Evolutionary conservation across 2,113 vertebrate species (phyloP).

Genomic region (Mystacornis crossleyi): DNA sequence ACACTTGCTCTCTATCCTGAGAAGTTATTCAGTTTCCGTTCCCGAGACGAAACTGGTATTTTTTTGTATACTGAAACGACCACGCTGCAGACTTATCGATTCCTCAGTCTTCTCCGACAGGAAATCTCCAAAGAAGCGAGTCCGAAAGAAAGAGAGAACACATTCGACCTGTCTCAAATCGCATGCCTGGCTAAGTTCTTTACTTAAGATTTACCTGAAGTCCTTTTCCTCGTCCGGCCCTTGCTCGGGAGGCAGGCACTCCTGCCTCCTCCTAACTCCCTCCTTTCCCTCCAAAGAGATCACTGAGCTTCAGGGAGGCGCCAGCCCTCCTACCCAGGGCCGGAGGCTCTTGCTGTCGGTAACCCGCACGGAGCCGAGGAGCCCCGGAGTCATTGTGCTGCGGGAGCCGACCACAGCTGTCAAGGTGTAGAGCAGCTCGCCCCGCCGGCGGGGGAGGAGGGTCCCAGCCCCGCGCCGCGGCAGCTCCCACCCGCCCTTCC

Average conservation of each 20-base stretch:
- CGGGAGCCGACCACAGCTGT: background rate
- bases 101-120: background rate
- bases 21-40: background rate
- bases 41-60: fast-evolving
- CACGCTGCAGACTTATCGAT: background rate
- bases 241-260: background rate
- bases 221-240: background rate
- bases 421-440: background rate
- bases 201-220: background rate
- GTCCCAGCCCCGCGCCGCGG: background rate
- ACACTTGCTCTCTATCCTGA: background rate
- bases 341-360: background rate
- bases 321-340: background rate
- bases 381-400: background rate
- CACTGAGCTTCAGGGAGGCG: background rate
- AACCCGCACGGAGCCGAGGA: background rate
- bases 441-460: background rate
- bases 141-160: background rate
- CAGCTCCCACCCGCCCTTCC: background rate
- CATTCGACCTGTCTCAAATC: background rate
- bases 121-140: background rate
- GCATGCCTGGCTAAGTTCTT: background rate
- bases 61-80: background rate
- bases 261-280: background rate
- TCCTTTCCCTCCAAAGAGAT: background rate